Evolutionary conservation across 2,888 invertebrate species (phyloP), one percentile per base, ranked within the genome.

Genomic region (Saturnia japonica): DNA sequence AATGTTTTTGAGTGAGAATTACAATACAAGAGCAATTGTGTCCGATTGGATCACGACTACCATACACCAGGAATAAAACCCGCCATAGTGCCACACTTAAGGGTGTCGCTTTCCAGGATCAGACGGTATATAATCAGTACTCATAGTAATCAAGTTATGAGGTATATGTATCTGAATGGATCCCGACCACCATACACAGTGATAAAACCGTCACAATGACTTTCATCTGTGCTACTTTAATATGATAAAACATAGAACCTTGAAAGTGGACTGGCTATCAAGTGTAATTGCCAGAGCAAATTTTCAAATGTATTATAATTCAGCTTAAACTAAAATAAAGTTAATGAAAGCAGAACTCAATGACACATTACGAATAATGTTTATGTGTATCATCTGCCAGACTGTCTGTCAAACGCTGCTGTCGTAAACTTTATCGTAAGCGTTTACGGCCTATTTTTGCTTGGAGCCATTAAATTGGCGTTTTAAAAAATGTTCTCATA

Each of bases 391-490:
- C 80, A 80, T 79, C 80, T 76, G 77, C 73, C 77, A 83, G 82
- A 80, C 82, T 75, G 77, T 78, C 80, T 84, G 88, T 87, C 88
- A 88, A 85, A 88, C 76, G 83, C 75, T 81, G 82, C 82, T 80
- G 82, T 84, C 88, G 86, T 89, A 86, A 88, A 89, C 82, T 88
- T 87, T 83, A 86, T 87, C 84, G 86, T 77, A 73, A 74, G 79
- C 85, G 84, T 88, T 89, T 88, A 90, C 85, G 82, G 84, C 80
- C 74, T 74, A 77, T 80, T 83, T 81, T 78, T 75, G 70, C 71
- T 72, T 54, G 60, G 71, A 74, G 86, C 85, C 77, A 74, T 70
- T 73, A 79, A 80, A 77, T 45, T 19, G 54, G 79, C 80, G 79
- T 68, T n/a, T 34, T 34, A 4, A 34, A 34, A 4, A 34, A 34